phyloP scores from a whole-genome alignment of 1,140 invertebrate genomes.

The Drosophila varians region DNA sequence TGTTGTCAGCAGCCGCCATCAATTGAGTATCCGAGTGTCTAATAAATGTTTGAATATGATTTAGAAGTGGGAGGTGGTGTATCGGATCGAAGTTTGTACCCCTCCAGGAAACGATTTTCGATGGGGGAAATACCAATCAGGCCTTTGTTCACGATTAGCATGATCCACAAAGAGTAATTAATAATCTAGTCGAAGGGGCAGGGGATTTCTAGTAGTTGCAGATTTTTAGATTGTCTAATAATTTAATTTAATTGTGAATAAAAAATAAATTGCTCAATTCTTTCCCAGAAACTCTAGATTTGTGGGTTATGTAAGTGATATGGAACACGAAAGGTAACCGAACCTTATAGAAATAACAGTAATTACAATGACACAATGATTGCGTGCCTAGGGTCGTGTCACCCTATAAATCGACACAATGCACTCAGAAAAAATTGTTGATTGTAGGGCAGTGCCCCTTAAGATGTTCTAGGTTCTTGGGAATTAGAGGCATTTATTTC shows the following conservation, averaged over 20 bases:
- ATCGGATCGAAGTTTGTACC: conserved; percentile 24
- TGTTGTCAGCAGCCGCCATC: conserved; percentile 30
- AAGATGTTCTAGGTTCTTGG: neutral
- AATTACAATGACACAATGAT: conserved; percentile 55
- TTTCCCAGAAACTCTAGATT: conserved; percentile 36
- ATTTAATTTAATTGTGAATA: conserved; percentile 52
- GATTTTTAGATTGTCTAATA: conserved; percentile 47
- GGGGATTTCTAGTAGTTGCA: neutral
- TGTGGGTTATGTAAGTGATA: conserved; percentile 43
- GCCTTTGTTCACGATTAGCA: conserved; percentile 26
- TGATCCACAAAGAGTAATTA: conserved; percentile 8
- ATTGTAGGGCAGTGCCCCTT: neutral
- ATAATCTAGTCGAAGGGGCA: conserved; percentile 26
- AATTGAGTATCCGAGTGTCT: conserved; percentile 25
- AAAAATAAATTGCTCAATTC: conserved; percentile 43
- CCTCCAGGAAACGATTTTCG: conserved; percentile 7
- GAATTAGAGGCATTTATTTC: too few relatives aligned
- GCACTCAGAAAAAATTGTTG: conserved; percentile 5
- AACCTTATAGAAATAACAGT: conserved; percentile 47
- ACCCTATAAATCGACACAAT: conserved; percentile 20
- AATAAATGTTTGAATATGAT: conserved; percentile 48
- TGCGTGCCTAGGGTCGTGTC: conserved; percentile 25
- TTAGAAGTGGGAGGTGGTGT: conserved; percentile 20
- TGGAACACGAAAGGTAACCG: conserved; percentile 53
- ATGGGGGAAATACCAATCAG: conserved; percentile 31